Percentiles rank a stretch among this genome's conserved stretches.
Evolutionary conservation across 2,888 invertebrate genomes (phyloP).

Genomic region (Phymatocera aterrima): DNA sequence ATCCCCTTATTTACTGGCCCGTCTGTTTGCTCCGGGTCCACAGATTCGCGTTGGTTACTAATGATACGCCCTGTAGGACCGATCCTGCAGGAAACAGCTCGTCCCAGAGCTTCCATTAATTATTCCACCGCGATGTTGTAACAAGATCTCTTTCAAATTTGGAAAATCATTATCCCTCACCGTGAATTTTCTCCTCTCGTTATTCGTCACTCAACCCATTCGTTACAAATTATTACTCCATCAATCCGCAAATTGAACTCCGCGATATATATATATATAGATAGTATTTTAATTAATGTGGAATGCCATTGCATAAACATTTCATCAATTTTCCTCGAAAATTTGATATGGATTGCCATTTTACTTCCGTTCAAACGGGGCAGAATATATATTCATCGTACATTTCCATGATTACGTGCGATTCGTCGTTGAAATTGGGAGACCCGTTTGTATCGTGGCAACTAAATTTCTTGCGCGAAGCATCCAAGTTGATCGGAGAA

Average conservation of each 20-base stretch:
- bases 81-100: not conserved
- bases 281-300: too few species aligned
- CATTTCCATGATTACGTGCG: not conserved
- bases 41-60: constrained; percentile 32
- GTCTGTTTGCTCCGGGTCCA: constrained; percentile 19
- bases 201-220: not conserved
- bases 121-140: constrained; percentile 2
- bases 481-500: constrained; percentile 17
- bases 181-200: not conserved
- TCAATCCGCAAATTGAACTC: not conserved
- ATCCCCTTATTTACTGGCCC: not conserved
- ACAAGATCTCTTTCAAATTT: constrained; percentile 15
- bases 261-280: too few species aligned
- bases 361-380: too few species aligned
- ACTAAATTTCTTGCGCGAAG: not conserved
- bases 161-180: not conserved
- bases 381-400: too few species aligned
- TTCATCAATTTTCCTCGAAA: too few species aligned
- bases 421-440: too few species aligned
- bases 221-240: not conserved
- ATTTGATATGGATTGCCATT: too few species aligned
- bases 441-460: not conserved
- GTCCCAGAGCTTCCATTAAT: not conserved
- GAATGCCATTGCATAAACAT: too few species aligned
- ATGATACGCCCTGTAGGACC: not conserved